Percentiles rank a stretch among this genome's conserved stretches.
Evolutionary conservation across 2,888 invertebrate genomes (phyloP).

Genomic region (Lysandra coridon): DNA sequence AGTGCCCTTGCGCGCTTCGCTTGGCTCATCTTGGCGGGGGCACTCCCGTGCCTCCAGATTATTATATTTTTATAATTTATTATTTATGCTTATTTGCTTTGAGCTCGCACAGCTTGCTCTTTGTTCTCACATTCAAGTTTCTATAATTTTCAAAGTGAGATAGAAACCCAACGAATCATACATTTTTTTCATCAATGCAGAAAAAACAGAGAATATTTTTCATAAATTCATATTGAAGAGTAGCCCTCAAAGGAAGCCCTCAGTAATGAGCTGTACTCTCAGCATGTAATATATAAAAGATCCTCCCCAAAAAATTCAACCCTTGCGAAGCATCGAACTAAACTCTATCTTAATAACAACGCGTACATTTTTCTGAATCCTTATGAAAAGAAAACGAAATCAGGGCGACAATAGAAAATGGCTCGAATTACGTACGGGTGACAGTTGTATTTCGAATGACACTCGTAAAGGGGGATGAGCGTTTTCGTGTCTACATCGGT

Average conservation of each 20-base stretch:
- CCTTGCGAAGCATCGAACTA: constrained; percentile 44
- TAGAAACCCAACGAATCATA: background rate
- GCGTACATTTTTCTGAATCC: constrained; percentile 58
- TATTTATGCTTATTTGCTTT: background rate
- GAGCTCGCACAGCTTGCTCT: background rate
- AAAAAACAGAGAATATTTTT: constrained; percentile 8
- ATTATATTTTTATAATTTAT: too few relatives aligned
- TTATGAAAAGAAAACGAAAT: constrained; percentile 52
- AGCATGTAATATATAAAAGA: constrained; percentile 20
- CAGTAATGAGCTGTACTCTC: constrained; percentile 9
- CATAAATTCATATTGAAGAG: background rate
- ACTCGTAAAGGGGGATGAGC: constrained; percentile 59
- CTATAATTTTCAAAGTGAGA: background rate
- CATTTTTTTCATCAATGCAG: background rate
- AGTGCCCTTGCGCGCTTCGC: too few relatives aligned
- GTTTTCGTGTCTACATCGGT: constrained; percentile 70
- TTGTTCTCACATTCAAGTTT: background rate
- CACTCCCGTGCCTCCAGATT: too few relatives aligned
- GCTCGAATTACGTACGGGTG: constrained; percentile 54
- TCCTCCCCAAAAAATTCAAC: constrained; percentile 13
- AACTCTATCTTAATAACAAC: constrained; percentile 59
- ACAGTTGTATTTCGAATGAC: constrained; percentile 63
- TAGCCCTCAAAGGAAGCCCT: constrained; percentile 9
- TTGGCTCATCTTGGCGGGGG: too few relatives aligned
- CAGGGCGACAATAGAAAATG: constrained; percentile 54